These are phyloP conservation scores for Papilio polytes DNA, from an alignment of 1,140 invertebrate species.

Conservation along the genomic window DNA sequence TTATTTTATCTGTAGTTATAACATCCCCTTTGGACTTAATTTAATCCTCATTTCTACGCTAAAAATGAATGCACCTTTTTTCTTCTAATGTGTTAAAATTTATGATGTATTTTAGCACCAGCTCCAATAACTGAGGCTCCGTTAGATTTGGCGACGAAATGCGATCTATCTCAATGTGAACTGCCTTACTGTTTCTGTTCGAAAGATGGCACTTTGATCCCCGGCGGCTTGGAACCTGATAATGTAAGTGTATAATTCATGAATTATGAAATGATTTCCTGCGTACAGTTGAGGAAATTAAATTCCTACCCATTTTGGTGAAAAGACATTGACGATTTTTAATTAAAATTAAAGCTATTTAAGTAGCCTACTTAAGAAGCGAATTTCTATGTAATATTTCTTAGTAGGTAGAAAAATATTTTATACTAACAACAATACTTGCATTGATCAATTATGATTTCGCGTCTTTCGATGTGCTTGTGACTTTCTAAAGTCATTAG, in stretches of 20 bases:
- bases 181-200: conserved; percentile 97
- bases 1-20: background rate
- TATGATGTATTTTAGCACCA: conserved; percentile 85
- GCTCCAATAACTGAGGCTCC: conserved; percentile 92
- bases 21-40: background rate
- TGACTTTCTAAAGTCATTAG: conserved; percentile 31
- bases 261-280: background rate
- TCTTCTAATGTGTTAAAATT: background rate
- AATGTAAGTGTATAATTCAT: conserved; percentile 85
- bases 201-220: conserved; percentile 94
- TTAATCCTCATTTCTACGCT: background rate
- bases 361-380: too few species aligned
- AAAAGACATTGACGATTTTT: background rate
- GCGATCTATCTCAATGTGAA: conserved; percentile 89
- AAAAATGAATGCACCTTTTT: background rate
- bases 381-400: background rate
- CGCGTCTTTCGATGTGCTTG: background rate
- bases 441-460: background rate
- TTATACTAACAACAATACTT: background rate
- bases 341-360: too few species aligned
- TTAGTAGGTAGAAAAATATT: background rate
- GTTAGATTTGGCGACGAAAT: conserved; percentile 90
- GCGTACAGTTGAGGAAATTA: background rate
- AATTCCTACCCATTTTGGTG: background rate
- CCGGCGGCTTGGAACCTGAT: conserved; percentile 91